phyloP scores from a whole-genome alignment of 2,888 invertebrate genomes.

The Agonopterix arenella region DNA sequence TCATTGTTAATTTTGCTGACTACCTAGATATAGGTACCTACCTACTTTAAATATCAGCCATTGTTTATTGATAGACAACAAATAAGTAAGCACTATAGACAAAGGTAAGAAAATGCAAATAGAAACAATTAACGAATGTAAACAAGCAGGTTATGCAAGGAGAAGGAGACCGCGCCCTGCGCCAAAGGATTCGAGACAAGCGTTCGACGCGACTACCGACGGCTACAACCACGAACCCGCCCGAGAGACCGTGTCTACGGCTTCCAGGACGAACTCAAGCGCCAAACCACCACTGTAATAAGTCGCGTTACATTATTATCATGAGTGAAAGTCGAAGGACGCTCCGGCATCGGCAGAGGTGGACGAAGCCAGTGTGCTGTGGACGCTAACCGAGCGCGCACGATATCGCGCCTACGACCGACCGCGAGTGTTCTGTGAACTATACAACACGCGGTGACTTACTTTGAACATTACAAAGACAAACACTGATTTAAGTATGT shows the following conservation, averaged over 20 bases:
- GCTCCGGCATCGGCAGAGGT: constrained; percentile 9
- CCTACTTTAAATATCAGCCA: not conserved
- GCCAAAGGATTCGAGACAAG: constrained; percentile 19
- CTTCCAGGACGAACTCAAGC: not conserved
- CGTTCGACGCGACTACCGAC: no score
- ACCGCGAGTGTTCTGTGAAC: constrained; percentile 18
- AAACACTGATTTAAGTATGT: constrained; percentile 17
- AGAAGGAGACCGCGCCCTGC: constrained; percentile 18
- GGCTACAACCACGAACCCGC: not conserved
- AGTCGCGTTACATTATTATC: constrained; percentile 28
- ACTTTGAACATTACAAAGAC: constrained; percentile 7
- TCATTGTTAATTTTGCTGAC: not conserved
- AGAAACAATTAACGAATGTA: constrained; percentile 21
- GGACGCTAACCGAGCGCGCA: constrained; percentile 25
- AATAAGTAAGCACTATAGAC: no score
- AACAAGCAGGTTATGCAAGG: constrained; percentile 20
- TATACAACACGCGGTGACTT: not conserved
- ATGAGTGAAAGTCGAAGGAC: constrained; percentile 70
- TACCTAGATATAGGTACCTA: no score
- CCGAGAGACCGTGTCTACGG: not conserved
- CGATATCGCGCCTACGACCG: constrained; percentile 19
- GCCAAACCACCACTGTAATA: constrained; percentile 1
- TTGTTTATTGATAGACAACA: no score
- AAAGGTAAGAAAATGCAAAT: constrained; percentile 29
- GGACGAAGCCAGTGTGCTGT: constrained; percentile 37